A percentile compares a stretch with the other conserved stretches of the same genome.
Conservation (phyloP, 2,888 invertebrate species). For the Dynastes tityus region DNA sequence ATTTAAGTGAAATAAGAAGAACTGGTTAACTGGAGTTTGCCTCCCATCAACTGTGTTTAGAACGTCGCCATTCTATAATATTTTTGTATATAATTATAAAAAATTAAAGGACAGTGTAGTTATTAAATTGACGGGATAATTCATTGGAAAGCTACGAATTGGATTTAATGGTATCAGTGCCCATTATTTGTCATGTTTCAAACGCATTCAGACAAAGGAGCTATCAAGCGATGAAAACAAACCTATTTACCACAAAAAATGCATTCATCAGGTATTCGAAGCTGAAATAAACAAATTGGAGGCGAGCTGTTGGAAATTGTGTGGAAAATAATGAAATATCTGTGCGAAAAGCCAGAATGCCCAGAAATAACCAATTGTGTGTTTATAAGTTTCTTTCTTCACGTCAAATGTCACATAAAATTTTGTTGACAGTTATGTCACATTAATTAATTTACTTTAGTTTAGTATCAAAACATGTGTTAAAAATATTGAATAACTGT, state of each 20-base stretch:
- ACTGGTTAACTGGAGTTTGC: conserved; percentile 70
- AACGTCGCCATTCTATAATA: conserved; percentile 70
- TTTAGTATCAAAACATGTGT: conserved; percentile 50
- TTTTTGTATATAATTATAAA: conserved; percentile 66
- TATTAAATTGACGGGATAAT: conserved; percentile 56
- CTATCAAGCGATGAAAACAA: conserved; percentile 67
- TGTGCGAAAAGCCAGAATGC: conserved; percentile 52
- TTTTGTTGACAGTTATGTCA: conserved; percentile 70
- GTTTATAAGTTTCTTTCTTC: conserved; percentile 63
- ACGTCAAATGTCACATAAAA: conserved; percentile 67
- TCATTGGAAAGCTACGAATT: conserved; percentile 53
- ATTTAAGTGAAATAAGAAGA: conserved; percentile 60
- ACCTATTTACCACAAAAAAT: conserved; percentile 66
- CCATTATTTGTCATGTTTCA: conserved; percentile 44
- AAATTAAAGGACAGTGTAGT: conserved; percentile 62
- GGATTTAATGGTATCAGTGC: conserved; percentile 54
- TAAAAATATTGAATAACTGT: conserved; percentile 40
- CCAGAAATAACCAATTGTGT: conserved; percentile 55
- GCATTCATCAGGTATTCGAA: conserved; percentile 65
- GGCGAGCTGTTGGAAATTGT: conserved; percentile 41
- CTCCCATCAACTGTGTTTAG: conserved; percentile 70
- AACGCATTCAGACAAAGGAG: conserved; percentile 48
- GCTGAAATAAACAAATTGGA: conserved; percentile 54
- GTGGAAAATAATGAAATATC: conserved; percentile 40
- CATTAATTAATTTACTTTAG: conserved; percentile 54